Conservation (phyloP, 2,113 vertebrate genomes). For the Aegotheles bennettii region DNA sequence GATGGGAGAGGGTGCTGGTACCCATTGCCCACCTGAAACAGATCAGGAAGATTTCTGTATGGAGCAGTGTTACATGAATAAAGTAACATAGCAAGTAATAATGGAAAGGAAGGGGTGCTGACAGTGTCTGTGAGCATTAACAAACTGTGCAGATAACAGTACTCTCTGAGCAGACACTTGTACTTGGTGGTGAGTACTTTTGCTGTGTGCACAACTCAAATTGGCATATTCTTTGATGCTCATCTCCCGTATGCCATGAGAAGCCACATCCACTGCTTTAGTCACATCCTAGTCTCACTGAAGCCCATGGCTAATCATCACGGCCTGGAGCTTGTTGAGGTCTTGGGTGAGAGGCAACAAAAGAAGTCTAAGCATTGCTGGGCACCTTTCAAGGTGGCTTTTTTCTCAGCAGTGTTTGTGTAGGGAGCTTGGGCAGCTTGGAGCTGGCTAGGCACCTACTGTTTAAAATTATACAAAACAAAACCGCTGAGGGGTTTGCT, state of each 20-base stretch:
- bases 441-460: neutral
- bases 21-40: slow-evolving; percentile 29
- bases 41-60: slow-evolving; percentile 15
- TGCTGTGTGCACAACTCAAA: neutral
- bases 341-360: neutral
- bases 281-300: neutral
- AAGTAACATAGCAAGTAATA: neutral
- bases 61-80: neutral
- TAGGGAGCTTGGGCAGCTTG: neutral
- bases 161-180: neutral
- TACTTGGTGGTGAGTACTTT: neutral
- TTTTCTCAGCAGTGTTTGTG: neutral
- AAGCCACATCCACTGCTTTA: neutral
- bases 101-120: neutral
- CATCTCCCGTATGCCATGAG: neutral
- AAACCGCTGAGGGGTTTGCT: neutral
- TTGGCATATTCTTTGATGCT: neutral
- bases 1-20: slow-evolving; percentile 29
- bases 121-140: neutral
- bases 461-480: neutral
- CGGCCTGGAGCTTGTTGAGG: neutral
- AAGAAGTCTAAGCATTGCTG: neutral
- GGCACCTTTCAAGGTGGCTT: neutral
- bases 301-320: neutral
- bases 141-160: neutral